Evolutionary conservation across 2,888 invertebrate species (phyloP), one percentile per base, ranked within the genome.

Genomic region (Caenorhabditis auriculariae): DNA sequence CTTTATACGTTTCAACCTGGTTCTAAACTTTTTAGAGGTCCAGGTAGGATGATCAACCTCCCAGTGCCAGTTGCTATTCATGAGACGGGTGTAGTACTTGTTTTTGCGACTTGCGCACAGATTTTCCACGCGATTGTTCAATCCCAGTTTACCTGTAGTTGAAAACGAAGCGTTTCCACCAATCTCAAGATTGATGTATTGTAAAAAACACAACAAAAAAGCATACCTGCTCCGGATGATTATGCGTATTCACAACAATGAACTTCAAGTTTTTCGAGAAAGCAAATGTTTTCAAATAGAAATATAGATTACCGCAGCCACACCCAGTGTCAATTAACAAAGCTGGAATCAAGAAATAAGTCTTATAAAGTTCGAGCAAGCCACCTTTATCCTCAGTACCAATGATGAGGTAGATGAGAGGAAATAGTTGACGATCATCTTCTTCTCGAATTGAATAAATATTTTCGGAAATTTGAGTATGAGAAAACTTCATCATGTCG

Each of bases 11-110:
- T 48, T 68, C 52, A n/a, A 66, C 55, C 63, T 63, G 19, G 49
- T 21, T 35, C 19, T 4, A 5, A 32, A 26, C 9, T 32, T n/a
- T 41, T 7, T 9, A 9, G 17, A 17, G 7, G 9, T 12, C 42
- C 9, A 15, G n/a, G 19, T 7, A 41, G 35, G 9, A 9, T 12
- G n/a, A 12, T 32, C 35, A 32, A 63, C 63, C 54, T 68, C 62
- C 72, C 72, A 72, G 29, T 72, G 72, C 64, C 68, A 60, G 46
- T 57, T 66, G 48, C 68, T 68, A 46, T 72, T 64, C 62, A 72
- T 60, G 54, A 68, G 57, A 12, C 63, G 50, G 6, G 72, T 72
- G 51, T 72, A 72, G 41, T 68, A 66, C 45, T 72, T 72, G 52
- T 68, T 59, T 35, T 58, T 60, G 19, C 54, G 58, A 3, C 60